A percentile compares a stretch with the other conserved stretches of the same genome.
phyloP scores from a whole-genome alignment of 2,113 vertebrate genomes.

The Seriola quinqueradiata region DNA sequence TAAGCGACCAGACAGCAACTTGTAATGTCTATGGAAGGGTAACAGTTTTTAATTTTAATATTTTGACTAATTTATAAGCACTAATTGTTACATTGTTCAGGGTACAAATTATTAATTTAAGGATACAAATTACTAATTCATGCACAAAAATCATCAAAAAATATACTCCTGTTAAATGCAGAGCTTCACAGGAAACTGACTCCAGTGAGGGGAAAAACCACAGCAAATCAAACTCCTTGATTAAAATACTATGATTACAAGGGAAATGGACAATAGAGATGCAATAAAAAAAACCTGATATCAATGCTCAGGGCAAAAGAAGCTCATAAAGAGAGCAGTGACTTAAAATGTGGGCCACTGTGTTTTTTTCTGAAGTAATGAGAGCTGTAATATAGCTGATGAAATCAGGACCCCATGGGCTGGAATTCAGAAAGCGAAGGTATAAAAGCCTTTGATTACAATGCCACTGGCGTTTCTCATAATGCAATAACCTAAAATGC shows the following conservation, averaged over 20 bases:
- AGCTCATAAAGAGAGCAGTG: constrained; percentile 75
- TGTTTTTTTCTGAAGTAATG: constrained; percentile 75
- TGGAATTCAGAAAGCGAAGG: constrained; percentile 63
- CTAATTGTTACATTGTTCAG: constrained; percentile 6
- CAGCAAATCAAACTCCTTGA: constrained; percentile 39
- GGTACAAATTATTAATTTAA: constrained; percentile 13
- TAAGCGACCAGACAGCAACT: constrained; percentile 3
- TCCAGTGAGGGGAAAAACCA: constrained; percentile 5
- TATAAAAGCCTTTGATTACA: constrained; percentile 76
- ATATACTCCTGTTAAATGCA: not conserved
- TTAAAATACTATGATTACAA: constrained; percentile 62
- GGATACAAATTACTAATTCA: constrained; percentile 18
- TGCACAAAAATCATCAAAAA: not conserved
- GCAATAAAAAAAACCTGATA: constrained; percentile 72
- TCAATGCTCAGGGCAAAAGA: constrained; percentile 67
- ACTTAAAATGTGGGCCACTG: constrained; percentile 74
- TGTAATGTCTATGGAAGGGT: not conserved
- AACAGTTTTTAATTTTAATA: not conserved
- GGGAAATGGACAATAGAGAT: constrained; percentile 68
- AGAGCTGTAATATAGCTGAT: constrained; percentile 80
- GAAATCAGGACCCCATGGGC: constrained; percentile 71
- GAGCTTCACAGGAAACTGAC: constrained; percentile 7
- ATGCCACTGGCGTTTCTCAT: constrained; percentile 68
- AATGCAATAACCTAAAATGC: constrained; percentile 74
- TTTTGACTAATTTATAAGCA: constrained; percentile 1